Evolutionary conservation across 2,113 vertebrate species (phyloP).

Genomic region (Dissostichus mawsoni): DNA sequence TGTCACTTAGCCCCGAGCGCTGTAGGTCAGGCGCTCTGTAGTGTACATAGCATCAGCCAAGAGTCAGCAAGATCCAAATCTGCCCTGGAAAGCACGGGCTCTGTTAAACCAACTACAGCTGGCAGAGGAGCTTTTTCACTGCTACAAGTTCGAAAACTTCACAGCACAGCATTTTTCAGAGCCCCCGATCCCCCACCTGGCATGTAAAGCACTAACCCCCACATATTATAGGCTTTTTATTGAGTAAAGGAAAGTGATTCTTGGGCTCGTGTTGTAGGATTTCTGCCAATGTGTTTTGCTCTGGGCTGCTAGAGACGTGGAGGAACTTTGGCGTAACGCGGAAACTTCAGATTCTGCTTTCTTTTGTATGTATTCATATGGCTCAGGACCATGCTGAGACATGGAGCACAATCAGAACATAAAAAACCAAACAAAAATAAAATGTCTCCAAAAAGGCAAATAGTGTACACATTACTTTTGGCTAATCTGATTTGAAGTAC

Average conservation of each 20-base stretch:
- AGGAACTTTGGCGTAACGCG: neutral
- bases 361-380: too few species aligned
- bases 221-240: slow-evolving; percentile 4
- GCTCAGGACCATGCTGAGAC: too few species aligned
- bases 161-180: slow-evolving; percentile 61
- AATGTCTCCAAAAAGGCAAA: too few species aligned
- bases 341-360: neutral
- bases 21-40: slow-evolving; percentile 55
- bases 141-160: slow-evolving; percentile 48
- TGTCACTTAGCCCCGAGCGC: slow-evolving; percentile 50
- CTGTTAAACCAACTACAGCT: slow-evolving; percentile 76
- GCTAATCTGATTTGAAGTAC: too few species aligned
- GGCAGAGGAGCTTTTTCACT: slow-evolving; percentile 60
- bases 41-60: slow-evolving; percentile 67
- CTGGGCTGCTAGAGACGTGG: neutral
- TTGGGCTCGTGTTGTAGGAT: neutral
- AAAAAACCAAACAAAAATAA: too few species aligned
- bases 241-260: slow-evolving; percentile 32
- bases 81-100: slow-evolving; percentile 70
- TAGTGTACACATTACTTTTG: too few species aligned
- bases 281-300: neutral
- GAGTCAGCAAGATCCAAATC: slow-evolving; percentile 80
- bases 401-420: too few species aligned
- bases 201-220: slow-evolving; percentile 23
- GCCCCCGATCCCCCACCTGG: slow-evolving; percentile 42